Evolutionary conservation across 2,113 vertebrate species (phyloP), one percentile per base, ranked within the genome.

Genomic region (Dipodomys merriami): DNA sequence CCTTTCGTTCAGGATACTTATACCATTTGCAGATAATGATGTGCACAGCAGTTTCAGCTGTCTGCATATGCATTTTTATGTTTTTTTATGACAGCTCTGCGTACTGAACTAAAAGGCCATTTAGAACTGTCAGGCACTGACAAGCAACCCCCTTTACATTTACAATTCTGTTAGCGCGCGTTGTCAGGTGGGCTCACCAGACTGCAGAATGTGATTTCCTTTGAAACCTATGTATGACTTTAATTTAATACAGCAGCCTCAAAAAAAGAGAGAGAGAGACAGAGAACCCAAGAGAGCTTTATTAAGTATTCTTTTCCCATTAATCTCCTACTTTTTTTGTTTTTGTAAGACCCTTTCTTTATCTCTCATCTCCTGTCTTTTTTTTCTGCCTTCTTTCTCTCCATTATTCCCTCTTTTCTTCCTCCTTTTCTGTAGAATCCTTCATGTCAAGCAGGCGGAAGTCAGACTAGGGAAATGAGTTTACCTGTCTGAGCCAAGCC

Each of bases 41-140:
- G 98, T 98, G 98, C 98, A 98, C 98, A 98, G 98, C 98, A 98
- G 98, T 98, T 98, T 98, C 98, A 98, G 98, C 98, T 98, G 98
- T 98, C 98, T 98, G 98, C 98, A 98, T 98, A 98, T 98, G 98
- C 98, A 98, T 98, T 98, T 98, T 98, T 98, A 98, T 98, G 98
- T 98, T 98, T 98, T 98, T 98, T 98, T 97, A 98, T 99, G 98
- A 99, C 98, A 99, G 98, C 98, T 98, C 97, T 98, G 98, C 98
- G 97, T 98, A 98, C 97, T 98, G 98, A 99, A 99, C 99, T 99
- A 99, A 99, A 99, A 99, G 98, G 98, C 98, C 99, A 99, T 99
- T 99, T 99, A 99, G 99, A 99, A 98, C 98, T 99, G 99, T 99
- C 98, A 99, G 98, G 98, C 97, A 98, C 98, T 99, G 99, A 99